A percentile compares a stretch with the other conserved stretches of the same genome.
Conservation (phyloP, 2,113 vertebrate genomes). For the Bucco capensis region DNA sequence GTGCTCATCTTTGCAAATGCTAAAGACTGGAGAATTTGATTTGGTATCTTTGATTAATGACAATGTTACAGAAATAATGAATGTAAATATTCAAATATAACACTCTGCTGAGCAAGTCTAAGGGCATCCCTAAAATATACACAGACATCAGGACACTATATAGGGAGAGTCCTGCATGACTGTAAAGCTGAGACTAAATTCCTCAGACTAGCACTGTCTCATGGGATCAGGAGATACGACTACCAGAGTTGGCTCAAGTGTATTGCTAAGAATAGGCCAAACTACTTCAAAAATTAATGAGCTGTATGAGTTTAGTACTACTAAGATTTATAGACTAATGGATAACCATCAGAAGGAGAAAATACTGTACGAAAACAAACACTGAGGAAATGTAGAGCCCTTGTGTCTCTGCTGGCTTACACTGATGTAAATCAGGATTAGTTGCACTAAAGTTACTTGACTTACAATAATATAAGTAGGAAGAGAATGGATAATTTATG, state of each 20-base stretch:
- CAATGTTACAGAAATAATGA: background rate
- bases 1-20: background rate
- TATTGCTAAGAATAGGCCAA: background rate
- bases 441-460: conserved; percentile 36
- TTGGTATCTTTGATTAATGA: background rate
- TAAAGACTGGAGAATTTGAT: background rate
- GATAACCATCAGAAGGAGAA: conserved; percentile 42
- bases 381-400: conserved; percentile 37
- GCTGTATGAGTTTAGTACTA: conserved; percentile 29
- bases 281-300: conserved; percentile 52
- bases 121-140: background rate
- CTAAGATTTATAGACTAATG: conserved; percentile 51
- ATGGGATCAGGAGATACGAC: background rate
- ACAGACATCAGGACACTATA: background rate
- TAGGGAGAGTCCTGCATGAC: background rate
- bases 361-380: conserved; percentile 30
- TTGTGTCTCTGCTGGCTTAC: conserved; percentile 12
- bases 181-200: background rate
- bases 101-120: background rate
- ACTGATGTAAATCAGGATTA: conserved; percentile 51
- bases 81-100: background rate
- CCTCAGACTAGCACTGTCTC: background rate
- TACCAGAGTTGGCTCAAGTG: background rate
- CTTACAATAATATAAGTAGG: conserved; percentile 14
- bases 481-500: conserved; percentile 43